Evolutionary conservation across 2,113 vertebrate species (phyloP).

Genomic region (Stomatorhinus ivindoensis): DNA sequence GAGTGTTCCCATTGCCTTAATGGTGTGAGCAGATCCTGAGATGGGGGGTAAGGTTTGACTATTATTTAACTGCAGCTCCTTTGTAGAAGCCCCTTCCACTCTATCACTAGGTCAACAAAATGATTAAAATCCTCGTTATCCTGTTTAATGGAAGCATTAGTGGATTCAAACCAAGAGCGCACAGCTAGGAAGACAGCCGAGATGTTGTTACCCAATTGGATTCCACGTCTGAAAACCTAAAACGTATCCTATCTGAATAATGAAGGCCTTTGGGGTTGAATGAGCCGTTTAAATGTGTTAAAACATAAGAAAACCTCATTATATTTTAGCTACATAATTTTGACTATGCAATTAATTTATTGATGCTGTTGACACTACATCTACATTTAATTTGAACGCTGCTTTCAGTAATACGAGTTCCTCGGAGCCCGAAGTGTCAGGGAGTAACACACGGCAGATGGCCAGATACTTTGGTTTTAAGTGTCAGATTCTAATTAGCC

Average conservation of each 20-base stretch:
- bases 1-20: background rate
- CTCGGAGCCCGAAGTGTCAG: constrained; percentile 17
- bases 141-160: background rate
- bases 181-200: background rate
- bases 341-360: constrained; percentile 5
- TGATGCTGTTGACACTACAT: background rate
- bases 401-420: background rate
- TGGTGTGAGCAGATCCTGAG: background rate
- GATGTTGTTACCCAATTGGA: background rate
- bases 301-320: background rate
- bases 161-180: background rate
- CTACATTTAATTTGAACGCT: background rate
- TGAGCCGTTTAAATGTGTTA: background rate
- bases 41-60: background rate
- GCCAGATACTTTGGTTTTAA: constrained; percentile 44
- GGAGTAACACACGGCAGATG: constrained; percentile 48
- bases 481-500: constrained; percentile 58
- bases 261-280: background rate
- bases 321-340: background rate
- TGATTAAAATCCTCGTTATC: background rate
- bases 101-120: background rate
- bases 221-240: background rate
- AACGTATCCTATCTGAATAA: background rate
- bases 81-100: background rate
- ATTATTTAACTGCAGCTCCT: background rate